Conservation (phyloP, 2,797 vertebrate genomes). For the Lerista edwardsae region DNA sequence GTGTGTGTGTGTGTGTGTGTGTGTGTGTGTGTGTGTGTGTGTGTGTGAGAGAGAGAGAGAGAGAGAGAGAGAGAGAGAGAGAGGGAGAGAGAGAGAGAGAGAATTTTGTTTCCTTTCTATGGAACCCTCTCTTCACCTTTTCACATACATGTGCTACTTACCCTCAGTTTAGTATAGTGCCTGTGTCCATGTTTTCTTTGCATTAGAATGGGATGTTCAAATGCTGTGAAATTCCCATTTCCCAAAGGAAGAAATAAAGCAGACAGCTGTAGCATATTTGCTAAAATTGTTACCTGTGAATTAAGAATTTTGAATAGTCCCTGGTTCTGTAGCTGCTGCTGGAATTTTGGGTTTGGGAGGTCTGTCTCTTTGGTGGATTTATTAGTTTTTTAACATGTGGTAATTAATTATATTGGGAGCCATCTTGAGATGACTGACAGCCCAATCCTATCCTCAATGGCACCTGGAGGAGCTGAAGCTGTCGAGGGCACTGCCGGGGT, state of each 20-base stretch:
- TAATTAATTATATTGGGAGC: too few relatives aligned
- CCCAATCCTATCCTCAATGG: too few relatives aligned
- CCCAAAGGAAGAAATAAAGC: background rate
- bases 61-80: too few relatives aligned
- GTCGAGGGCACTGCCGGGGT: too few relatives aligned
- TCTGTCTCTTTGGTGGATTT: background rate
- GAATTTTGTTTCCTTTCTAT: background rate
- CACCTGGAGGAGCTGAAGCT: too few relatives aligned
- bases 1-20: too few relatives aligned
- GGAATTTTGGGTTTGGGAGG: background rate
- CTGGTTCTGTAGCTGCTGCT: too few relatives aligned
- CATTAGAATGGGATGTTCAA: background rate
- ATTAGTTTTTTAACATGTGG: too few relatives aligned
- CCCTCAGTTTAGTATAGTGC: background rate
- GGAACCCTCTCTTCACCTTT: background rate
- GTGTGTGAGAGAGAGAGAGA: too few relatives aligned
- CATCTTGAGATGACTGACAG: too few relatives aligned
- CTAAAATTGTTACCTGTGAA: background rate
- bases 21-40: too few relatives aligned
- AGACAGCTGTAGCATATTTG: background rate
- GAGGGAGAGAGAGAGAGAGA: too few relatives aligned
- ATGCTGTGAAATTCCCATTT: background rate
- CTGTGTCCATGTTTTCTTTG: background rate
- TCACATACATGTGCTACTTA: background rate
- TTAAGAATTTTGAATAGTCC: background rate